Evolutionary conservation across 2,113 vertebrate genomes (phyloP), one percentile per base, ranked within the genome.

Genomic region (Smithornis capensis): DNA sequence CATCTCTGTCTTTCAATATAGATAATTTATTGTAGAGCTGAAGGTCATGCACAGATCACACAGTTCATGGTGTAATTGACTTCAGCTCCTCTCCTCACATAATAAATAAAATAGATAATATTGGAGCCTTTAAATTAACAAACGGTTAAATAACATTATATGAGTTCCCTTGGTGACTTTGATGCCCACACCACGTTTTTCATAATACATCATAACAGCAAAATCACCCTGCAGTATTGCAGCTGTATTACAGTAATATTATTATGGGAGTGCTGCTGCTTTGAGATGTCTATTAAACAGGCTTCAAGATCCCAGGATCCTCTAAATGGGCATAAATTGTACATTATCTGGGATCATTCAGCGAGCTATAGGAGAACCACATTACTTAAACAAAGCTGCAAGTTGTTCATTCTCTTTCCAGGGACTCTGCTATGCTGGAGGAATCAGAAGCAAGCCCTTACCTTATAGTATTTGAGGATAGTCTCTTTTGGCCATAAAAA

Each of bases 101-200:
- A 97, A 97, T 96, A 96, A 97, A 97, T 97, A 97, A 95, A 96
- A 93, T 92, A 95, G 62, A 85, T 87, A 89, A 59, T 93, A 91
- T 31, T 85, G 63, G 53, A 96, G 49, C 29, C 79, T 97, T 97
- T 97, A 96, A 97, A 97, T 97, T 96, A 97, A 96, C 81, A 97
- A 98, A 98, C 96, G 82, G 40, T 97, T 98, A 97, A 97, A 95
- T 90, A 97, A 96, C 92, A 94, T 96, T 96, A 97, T 97, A 96
- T 76, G 69, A 95, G 92, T 84, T 97, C 96, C 95, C 95, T 92
- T 91, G 85, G 62, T 86, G 21, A 96, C 94, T 93, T 93, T 92
- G 73, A 93, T 74, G 71, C 67, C 86, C 79, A 73, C 8, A 91
- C 44, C 52, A 69, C 63, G 79, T 97, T 97, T 97, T 96, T 63